These are phyloP conservation scores for Spheniscus humboldti DNA, from an alignment of 2,797 vertebrate species.

Conservation along the genomic window DNA sequence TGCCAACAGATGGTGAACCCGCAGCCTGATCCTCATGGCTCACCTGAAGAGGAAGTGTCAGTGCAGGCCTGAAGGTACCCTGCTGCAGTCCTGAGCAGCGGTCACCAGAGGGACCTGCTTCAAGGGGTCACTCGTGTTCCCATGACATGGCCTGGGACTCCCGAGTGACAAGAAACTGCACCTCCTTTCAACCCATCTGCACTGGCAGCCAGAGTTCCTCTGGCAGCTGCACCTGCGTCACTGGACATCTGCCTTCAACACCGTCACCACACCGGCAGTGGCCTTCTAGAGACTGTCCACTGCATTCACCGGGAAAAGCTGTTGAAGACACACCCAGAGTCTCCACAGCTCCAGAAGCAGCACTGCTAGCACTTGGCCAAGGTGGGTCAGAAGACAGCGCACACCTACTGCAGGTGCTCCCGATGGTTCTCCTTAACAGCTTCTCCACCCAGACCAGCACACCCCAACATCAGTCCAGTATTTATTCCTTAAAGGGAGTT, in stretches of 20 bases:
- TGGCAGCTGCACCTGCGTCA: neutral
- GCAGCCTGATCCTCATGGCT: neutral
- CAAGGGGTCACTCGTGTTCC: accelerated
- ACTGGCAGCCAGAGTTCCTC: neutral
- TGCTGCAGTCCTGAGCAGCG: neutral
- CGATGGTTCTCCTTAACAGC: neutral
- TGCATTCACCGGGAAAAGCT: neutral
- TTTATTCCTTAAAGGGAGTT: neutral
- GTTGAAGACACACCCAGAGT: neutral
- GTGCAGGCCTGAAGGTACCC: conserved; percentile 32
- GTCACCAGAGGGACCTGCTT: accelerated
- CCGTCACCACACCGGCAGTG: neutral
- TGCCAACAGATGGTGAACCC: conserved; percentile 43
- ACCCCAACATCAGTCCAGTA: neutral
- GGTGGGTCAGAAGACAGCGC: neutral
- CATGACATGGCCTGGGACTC: neutral
- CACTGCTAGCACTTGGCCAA: neutral
- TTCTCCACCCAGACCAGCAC: neutral
- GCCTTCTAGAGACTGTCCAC: neutral
- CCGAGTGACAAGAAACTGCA: neutral
- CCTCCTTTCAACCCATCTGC: neutral
- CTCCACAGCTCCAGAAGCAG: neutral
- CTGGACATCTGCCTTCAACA: neutral
- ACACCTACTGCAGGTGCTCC: neutral
- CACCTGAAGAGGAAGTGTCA: conserved; percentile 43